A percentile compares a stretch with the other conserved stretches of the same genome.
Evolutionary conservation across 2,888 invertebrate genomes (phyloP).

Genomic region (Tortrix viridana): DNA sequence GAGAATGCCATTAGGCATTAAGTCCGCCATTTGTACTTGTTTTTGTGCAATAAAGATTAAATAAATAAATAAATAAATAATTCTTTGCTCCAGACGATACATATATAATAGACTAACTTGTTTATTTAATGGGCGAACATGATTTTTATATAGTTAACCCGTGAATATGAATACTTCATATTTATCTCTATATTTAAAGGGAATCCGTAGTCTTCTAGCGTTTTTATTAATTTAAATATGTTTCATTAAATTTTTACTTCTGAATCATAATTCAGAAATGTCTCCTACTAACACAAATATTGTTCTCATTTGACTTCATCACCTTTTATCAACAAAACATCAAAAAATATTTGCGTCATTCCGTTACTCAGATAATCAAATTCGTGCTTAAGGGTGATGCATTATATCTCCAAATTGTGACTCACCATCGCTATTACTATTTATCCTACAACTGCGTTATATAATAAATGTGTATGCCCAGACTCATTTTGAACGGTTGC

Average conservation of each 20-base stretch:
- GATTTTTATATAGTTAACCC: slow-evolving; percentile 37
- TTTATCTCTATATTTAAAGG: not conserved
- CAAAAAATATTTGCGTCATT: no score
- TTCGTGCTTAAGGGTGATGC: not conserved
- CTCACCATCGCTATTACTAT: not conserved
- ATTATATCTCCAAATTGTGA: not conserved
- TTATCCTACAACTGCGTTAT: not conserved
- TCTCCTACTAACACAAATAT: no score
- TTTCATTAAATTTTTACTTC: no score
- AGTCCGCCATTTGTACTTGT: no score
- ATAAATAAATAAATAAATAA: no score
- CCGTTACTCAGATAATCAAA: not conserved
- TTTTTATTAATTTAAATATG: not conserved
- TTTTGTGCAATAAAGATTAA: no score
- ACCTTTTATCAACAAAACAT: no score
- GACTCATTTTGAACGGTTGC: not conserved
- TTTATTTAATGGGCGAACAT: slow-evolving; percentile 38
- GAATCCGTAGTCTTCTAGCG: not conserved
- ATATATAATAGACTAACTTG: slow-evolving; percentile 30
- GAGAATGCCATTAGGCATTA: no score
- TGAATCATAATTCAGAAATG: no score
- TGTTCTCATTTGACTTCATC: no score
- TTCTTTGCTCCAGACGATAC: slow-evolving; percentile 18
- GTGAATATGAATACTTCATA: slow-evolving; percentile 15
- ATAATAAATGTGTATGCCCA: not conserved